Evolutionary conservation across 2,113 vertebrate species (phyloP).

Genomic region (Erythrocercus mccallii): DNA sequence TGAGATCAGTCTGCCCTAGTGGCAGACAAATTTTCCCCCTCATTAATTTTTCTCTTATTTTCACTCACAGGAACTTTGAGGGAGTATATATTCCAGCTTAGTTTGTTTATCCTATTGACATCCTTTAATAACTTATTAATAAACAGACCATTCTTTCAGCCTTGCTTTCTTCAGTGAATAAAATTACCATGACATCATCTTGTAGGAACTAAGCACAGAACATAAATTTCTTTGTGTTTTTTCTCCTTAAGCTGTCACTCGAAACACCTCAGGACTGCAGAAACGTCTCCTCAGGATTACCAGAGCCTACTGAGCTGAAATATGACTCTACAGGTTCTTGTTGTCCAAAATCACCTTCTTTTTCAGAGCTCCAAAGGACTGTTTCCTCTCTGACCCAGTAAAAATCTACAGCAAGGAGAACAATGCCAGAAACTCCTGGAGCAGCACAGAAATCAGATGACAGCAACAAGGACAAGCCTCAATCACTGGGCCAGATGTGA

Average conservation of each 20-base stretch:
- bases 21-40: neutral
- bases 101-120: neutral
- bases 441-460: neutral
- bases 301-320: rapidly evolving
- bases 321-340: neutral
- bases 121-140: neutral
- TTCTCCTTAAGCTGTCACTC: neutral
- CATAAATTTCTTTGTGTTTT: neutral
- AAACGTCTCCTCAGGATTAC: neutral
- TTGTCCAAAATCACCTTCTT: neutral
- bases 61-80: neutral
- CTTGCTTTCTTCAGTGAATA: neutral
- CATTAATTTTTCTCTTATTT: neutral
- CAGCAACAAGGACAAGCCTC: neutral
- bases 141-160: neutral
- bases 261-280: neutral
- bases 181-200: neutral
- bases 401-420: neutral
- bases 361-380: neutral
- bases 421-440: neutral
- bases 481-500: rapidly evolving
- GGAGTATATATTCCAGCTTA: neutral
- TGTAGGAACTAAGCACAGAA: neutral
- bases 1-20: neutral
- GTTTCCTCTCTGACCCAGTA: neutral